Evolutionary conservation across 2,888 invertebrate species (phyloP).

Genomic region (Taphrorychus bicolor): DNA sequence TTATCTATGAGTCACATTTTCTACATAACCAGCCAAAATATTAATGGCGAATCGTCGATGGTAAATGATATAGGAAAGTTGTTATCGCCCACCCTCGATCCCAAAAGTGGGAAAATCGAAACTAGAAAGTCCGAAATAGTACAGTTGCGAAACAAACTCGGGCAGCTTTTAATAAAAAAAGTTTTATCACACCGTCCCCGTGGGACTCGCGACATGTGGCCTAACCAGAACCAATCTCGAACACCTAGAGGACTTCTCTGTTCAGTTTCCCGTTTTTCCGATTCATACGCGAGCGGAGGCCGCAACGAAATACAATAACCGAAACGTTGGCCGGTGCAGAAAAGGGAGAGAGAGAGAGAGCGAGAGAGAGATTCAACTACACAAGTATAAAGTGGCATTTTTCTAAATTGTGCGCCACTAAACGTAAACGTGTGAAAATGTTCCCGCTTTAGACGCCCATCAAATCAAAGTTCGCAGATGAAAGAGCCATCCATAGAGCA

Average conservation of each 20-base stretch:
- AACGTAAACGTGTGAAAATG: slow-evolving; percentile 13
- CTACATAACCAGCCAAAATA: too few relatives aligned
- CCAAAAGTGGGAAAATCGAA: slow-evolving; percentile 26
- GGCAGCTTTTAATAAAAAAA: slow-evolving; percentile 38
- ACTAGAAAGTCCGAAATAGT: slow-evolving; percentile 25
- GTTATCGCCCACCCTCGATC: slow-evolving; percentile 20
- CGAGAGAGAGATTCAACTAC: too few relatives aligned
- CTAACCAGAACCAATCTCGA: slow-evolving; percentile 10
- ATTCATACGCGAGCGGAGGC: background rate
- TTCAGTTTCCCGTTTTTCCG: background rate
- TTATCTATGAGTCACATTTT: too few relatives aligned
- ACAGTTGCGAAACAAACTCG: slow-evolving; percentile 31
- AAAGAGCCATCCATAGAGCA: slow-evolving; percentile 36
- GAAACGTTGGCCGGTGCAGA: too few relatives aligned
- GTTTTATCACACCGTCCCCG: slow-evolving; percentile 39
- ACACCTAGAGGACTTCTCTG: background rate
- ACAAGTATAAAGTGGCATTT: too few relatives aligned
- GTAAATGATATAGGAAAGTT: slow-evolving; percentile 33
- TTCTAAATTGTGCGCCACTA: background rate
- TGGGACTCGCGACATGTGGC: slow-evolving; percentile 35
- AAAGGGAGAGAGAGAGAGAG: too few relatives aligned
- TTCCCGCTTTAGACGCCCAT: slow-evolving; percentile 31
- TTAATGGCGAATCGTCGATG: too few relatives aligned
- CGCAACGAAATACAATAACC: background rate
- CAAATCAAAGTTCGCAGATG: slow-evolving; percentile 37